Evolutionary conservation across 2,888 invertebrate genomes (phyloP), one percentile per base, ranked within the genome.

Genomic region (Perithous albicinctus): DNA sequence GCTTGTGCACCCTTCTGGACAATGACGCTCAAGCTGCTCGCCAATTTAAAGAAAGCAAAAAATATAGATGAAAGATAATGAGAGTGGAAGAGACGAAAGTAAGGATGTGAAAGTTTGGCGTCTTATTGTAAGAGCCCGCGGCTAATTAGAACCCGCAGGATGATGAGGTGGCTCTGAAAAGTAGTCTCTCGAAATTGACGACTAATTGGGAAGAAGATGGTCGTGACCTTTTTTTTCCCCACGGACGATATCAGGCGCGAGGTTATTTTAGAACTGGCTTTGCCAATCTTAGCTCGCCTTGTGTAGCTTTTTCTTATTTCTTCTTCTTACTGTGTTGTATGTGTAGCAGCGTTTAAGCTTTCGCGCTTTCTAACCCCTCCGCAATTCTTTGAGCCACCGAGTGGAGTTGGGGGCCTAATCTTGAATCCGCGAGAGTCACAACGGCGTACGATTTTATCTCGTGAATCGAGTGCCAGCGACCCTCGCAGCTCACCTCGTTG

Each of bases 171-270:
- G 46, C 70, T 46, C 46, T 29, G 15, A 66, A 79, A 85, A 85
- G 80, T 83, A 66, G 82, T 84, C 85, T 87, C 77, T 82, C 84
- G 83, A 84, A 87, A 87, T 86, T 88, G 85, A 85, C 85, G 85
- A 85, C 89, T 88, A 88, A 88, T 88, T 88, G 88, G 88, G 81
- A 86, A 86, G 85, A 85, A 59, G 32, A 41, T 56, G 61, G 78
- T 74, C 80, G 75, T 69, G 80, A 75, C 75, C 69, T 54, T 41
- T 35, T 70, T 80, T 41, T 38, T 56, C n/a, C 29, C 56, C n/a
- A n/a, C n/a, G 46, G 63, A 67, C 15, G 64, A 80, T n/a, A n/a
- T 80, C 80, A 70, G 63, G 26, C 63, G 26, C 64, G 48, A 64
- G 56, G 46, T 32, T 12, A 72, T 29, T 59, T 20, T 56, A 29